A percentile compares a stretch with the other conserved stretches of the same genome.
phyloP scores from a whole-genome alignment of 1,140 invertebrate genomes.

The Thalassaphorura encarpata region DNA sequence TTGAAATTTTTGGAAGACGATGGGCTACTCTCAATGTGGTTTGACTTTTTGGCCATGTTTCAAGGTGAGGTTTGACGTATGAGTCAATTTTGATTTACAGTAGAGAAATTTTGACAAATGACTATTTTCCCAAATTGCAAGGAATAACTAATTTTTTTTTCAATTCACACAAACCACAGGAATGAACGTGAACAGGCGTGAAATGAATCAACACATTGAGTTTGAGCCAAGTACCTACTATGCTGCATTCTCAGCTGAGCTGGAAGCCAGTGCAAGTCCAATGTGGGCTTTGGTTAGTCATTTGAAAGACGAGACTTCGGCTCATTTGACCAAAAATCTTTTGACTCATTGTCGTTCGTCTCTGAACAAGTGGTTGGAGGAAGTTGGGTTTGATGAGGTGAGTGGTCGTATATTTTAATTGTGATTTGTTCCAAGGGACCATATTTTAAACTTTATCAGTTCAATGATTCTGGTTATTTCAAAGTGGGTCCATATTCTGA shows the following conservation, averaged over 20 bases:
- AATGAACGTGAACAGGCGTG: slow-evolving; percentile 90
- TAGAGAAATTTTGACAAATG: slow-evolving; percentile 13
- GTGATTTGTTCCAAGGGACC: no score
- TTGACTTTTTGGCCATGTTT: slow-evolving; percentile 82
- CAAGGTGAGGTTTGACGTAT: slow-evolving; percentile 63
- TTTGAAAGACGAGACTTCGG: slow-evolving; percentile 59
- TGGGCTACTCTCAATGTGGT: slow-evolving; percentile 83
- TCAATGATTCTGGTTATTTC: not conserved
- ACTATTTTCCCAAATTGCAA: no score
- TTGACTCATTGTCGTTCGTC: slow-evolving; percentile 60
- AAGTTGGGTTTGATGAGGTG: not conserved
- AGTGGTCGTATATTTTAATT: no score
- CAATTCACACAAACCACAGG: no score
- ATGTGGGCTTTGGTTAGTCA: slow-evolving; percentile 94
- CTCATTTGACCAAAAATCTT: slow-evolving; percentile 60
- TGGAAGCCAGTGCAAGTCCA: slow-evolving; percentile 90
- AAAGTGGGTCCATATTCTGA: not conserved
- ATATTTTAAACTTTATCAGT: no score
- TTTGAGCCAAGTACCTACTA: slow-evolving; percentile 95
- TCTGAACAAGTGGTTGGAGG: slow-evolving; percentile 72
- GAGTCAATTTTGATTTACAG: not conserved
- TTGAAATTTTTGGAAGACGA: slow-evolving; percentile 77
- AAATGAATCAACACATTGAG: slow-evolving; percentile 83
- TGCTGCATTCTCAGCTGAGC: slow-evolving; percentile 89
- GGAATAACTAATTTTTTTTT: slow-evolving; percentile 21